A percentile compares a stretch with the other conserved stretches of the same genome.
Conservation (phyloP, 2,113 vertebrate genomes). For the Ophiodon elongatus region DNA sequence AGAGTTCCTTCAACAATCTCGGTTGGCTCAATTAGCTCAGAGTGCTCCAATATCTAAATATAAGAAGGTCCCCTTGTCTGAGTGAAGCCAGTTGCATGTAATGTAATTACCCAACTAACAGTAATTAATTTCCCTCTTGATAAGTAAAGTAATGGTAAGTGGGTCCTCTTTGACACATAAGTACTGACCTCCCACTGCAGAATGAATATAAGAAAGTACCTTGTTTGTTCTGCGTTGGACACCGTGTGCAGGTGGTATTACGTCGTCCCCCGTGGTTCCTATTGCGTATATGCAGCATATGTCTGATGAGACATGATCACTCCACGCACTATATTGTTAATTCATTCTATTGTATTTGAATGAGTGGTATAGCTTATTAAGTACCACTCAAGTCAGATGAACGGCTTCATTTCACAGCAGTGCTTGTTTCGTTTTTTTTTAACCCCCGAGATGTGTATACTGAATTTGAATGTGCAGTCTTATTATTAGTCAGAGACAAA, state of each 20-base stretch:
- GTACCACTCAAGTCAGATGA: neutral
- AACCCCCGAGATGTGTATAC: neutral
- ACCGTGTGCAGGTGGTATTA: too few relatives aligned
- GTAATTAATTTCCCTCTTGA: slow-evolving; percentile 31
- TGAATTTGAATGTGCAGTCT: slow-evolving; percentile 33
- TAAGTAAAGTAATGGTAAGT: slow-evolving; percentile 24
- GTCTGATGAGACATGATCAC: neutral
- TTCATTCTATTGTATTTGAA: neutral
- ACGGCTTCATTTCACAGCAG: slow-evolving; percentile 22
- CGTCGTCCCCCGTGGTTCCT: neutral
- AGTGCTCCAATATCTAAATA: slow-evolving; percentile 19
- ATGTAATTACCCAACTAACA: slow-evolving; percentile 27
- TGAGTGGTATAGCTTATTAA: neutral
- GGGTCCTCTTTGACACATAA: slow-evolving; percentile 15
- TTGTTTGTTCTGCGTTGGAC: neutral
- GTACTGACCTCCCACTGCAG: slow-evolving; percentile 6
- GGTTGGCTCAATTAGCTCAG: neutral
- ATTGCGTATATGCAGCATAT: neutral
- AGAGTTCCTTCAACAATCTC: slow-evolving; percentile 8
- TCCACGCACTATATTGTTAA: neutral
- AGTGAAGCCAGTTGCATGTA: slow-evolving; percentile 14
- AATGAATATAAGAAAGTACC: neutral
- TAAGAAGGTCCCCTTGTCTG: slow-evolving; percentile 12
- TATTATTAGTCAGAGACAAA: slow-evolving; percentile 34
- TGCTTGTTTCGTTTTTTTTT: neutral